Evolutionary conservation across 2,113 vertebrate genomes (phyloP).

Genomic region (Atrichornis clamosus): DNA sequence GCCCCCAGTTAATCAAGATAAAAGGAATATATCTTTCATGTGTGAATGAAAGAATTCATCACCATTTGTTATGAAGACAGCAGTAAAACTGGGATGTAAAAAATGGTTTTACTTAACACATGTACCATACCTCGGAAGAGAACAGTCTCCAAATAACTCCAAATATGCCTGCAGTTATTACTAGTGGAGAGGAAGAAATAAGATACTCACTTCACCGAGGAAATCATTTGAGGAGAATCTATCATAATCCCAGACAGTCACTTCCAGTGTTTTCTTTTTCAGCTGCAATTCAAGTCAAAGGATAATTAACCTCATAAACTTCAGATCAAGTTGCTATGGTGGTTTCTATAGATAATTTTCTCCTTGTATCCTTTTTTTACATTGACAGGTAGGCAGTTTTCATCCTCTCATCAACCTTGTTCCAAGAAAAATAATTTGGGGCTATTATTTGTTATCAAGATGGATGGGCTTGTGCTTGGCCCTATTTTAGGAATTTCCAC

Average conservation of each 20-base stretch:
- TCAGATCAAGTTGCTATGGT: not conserved
- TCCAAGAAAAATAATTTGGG: not conserved
- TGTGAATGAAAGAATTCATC: not conserved
- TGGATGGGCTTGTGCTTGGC: not conserved
- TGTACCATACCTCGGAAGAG: not conserved
- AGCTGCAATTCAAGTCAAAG: constrained; percentile 78
- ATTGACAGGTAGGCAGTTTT: not conserved
- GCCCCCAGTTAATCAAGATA: not conserved
- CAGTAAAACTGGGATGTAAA: not conserved
- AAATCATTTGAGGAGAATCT: constrained; percentile 98
- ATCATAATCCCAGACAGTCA: constrained; percentile 99
- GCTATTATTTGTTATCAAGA: not conserved
- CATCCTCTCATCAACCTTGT: not conserved
- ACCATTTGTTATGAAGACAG: not conserved
- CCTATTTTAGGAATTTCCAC: not conserved
- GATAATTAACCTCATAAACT: constrained; percentile 25
- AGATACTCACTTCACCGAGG: constrained; percentile 91
- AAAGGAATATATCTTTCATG: not conserved
- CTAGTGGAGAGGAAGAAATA: not conserved
- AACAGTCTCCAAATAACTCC: not conserved
- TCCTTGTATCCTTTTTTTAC: not conserved
- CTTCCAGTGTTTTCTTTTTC: constrained; percentile 98
- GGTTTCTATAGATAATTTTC: not conserved
- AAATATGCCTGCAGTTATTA: not conserved
- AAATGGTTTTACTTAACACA: not conserved